These are phyloP conservation scores for Athalia rosae DNA, from an alignment of 2,888 invertebrate species.

Conservation along the genomic window DNA sequence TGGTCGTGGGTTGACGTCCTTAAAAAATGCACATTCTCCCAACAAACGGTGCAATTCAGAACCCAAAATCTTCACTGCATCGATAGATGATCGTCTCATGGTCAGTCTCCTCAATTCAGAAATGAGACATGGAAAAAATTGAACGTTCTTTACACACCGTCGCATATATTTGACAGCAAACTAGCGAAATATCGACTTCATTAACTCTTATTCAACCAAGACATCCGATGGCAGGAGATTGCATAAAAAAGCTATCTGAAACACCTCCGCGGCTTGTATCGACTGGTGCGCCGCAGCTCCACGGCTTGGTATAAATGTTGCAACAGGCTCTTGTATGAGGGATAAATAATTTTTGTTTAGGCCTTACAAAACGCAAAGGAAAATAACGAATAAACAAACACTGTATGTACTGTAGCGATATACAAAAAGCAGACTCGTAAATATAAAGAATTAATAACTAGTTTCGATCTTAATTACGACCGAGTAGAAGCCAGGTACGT, in stretches of 20 bases:
- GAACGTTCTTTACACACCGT: too few species aligned
- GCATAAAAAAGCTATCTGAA: constrained; percentile 21
- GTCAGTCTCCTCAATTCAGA: neutral
- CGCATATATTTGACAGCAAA: neutral
- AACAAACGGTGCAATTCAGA: neutral
- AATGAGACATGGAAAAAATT: constrained; percentile 1
- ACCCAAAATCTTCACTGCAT: neutral
- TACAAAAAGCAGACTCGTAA: constrained; percentile 19
- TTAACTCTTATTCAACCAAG: constrained; percentile 33
- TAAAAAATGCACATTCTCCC: neutral
- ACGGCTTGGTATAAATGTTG: constrained; percentile 3
- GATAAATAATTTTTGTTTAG: constrained; percentile 24
- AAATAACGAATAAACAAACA: neutral
- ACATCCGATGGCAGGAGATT: constrained; percentile 4
- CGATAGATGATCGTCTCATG: neutral
- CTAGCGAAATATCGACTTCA: constrained; percentile 12
- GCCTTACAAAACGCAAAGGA: constrained; percentile 3
- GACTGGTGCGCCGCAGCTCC: neutral
- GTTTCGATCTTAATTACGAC: constrained; percentile 43
- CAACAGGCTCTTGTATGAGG: constrained; percentile 16
- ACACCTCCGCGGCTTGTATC: constrained; percentile 38
- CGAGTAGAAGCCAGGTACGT: constrained; percentile 10
- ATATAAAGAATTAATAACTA: constrained; percentile 42
- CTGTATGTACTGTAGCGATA: neutral
- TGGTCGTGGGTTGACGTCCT: neutral